Evolutionary conservation across 2,888 invertebrate species (phyloP).

Genomic region (Sepiola atlantica): DNA sequence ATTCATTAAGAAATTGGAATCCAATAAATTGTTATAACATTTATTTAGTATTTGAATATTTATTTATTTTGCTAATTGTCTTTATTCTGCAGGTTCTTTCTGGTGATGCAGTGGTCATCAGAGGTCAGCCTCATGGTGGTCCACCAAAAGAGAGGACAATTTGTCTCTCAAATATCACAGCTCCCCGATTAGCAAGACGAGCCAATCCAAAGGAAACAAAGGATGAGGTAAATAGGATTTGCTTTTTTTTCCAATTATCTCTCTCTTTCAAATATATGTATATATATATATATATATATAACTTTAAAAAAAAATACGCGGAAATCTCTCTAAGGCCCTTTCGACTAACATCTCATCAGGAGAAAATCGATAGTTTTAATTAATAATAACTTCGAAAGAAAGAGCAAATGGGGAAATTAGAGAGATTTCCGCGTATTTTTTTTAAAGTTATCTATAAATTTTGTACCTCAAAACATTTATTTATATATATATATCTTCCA

Average conservation of each 20-base stretch:
- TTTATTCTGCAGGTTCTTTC: constrained; percentile 87
- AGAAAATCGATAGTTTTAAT: too few species aligned
- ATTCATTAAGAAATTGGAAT: too few species aligned
- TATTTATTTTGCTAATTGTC: background rate
- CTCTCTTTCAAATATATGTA: background rate
- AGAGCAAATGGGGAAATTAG: too few species aligned
- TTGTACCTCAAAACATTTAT: too few species aligned
- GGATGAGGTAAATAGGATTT: constrained; percentile 72
- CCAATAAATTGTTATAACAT: background rate
- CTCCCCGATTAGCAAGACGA: constrained; percentile 90
- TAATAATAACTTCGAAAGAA: too few species aligned
- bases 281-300: too few species aligned
- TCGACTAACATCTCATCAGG: too few species aligned
- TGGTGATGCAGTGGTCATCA: constrained; percentile 94
- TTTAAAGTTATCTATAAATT: too few species aligned
- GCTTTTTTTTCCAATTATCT: background rate
- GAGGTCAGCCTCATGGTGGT: constrained; percentile 84
- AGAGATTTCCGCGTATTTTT: too few species aligned
- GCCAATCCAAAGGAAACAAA: constrained; percentile 78
- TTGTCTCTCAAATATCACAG: constrained; percentile 90
- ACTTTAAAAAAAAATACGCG: too few species aligned
- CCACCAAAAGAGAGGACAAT: constrained; percentile 94
- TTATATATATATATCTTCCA: too few species aligned
- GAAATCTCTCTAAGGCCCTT: too few species aligned
- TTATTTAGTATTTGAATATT: background rate